A percentile compares a stretch with the other conserved stretches of the same genome.
These are phyloP conservation scores for Drosophila kokeensis DNA, from an alignment of 2,888 invertebrate genomes.

Conservation along the genomic window DNA sequence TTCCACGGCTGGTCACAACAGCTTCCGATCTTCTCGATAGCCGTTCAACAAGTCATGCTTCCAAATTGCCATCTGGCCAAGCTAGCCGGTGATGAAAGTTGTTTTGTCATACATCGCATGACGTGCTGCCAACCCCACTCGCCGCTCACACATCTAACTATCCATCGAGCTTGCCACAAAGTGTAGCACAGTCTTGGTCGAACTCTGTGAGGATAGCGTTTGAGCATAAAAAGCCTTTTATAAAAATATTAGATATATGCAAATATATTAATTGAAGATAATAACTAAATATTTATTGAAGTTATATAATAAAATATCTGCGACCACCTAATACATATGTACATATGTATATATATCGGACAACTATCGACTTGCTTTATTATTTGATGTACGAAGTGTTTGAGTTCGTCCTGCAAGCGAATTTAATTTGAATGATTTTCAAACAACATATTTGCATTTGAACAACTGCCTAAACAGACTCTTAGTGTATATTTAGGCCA, in stretches of 20 bases:
- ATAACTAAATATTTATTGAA: background rate
- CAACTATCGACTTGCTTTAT: background rate
- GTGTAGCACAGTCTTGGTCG: slow-evolving; percentile 38
- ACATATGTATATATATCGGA: background rate
- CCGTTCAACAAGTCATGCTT: slow-evolving; percentile 59
- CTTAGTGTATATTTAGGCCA: background rate
- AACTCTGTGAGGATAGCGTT: background rate
- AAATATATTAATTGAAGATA: background rate
- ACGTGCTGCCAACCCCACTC: background rate
- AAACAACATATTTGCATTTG: background rate
- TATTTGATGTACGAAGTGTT: too few species aligned
- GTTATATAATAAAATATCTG: background rate
- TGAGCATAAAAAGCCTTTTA: background rate
- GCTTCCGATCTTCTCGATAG: slow-evolving; percentile 48
- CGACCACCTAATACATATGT: too few species aligned
- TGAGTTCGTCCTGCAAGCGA: too few species aligned
- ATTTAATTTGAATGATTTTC: background rate
- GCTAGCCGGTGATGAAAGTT: slow-evolving; percentile 46
- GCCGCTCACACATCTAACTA: background rate
- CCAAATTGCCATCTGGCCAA: slow-evolving; percentile 52
- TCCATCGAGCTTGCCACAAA: background rate
- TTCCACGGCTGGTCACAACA: slow-evolving; percentile 19
- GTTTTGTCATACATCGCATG: slow-evolving; percentile 33
- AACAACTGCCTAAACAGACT: background rate
- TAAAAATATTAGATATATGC: too few species aligned